Percentiles rank a stretch among this genome's conserved stretches.
These are phyloP conservation scores for Rambutsinella grinnellia DNA, from an alignment of 2,888 invertebrate genomes.

Conservation along the genomic window DNA sequence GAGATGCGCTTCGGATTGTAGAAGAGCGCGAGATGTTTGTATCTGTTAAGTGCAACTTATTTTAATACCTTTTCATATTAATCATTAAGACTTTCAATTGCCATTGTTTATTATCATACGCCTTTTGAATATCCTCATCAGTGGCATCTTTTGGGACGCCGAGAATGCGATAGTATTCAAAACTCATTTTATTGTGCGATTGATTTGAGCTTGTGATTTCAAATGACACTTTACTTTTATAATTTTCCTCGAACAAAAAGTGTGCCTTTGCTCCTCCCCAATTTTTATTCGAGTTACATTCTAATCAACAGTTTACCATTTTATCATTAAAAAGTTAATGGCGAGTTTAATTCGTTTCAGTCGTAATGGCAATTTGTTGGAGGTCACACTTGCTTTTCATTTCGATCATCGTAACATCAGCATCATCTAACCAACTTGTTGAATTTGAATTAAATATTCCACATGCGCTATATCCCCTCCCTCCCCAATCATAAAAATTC, in stretches of 20 bases:
- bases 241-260: neutral
- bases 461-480: neutral
- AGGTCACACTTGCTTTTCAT: too few relatives aligned
- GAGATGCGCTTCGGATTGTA: slow-evolving; percentile 61
- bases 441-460: too few relatives aligned
- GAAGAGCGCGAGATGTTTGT: slow-evolving; percentile 59
- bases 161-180: slow-evolving; percentile 85
- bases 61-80: neutral
- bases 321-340: too few relatives aligned
- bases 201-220: too few relatives aligned
- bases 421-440: too few relatives aligned
- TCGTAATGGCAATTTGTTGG: too few relatives aligned
- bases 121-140: slow-evolving; percentile 80
- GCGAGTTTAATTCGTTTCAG: too few relatives aligned
- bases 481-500: slow-evolving; percentile 14
- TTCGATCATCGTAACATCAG: too few relatives aligned
- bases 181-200: slow-evolving; percentile 75
- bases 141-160: slow-evolving; percentile 77
- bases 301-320: neutral
- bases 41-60: slow-evolving; percentile 15
- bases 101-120: slow-evolving; percentile 71
- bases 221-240: too few relatives aligned
- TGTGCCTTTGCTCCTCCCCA: neutral
- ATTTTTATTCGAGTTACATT: neutral
- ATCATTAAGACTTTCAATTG: neutral